Evolutionary conservation across 2,888 invertebrate species (phyloP).

Genomic region (Hermaeophaga mercurialis): DNA sequence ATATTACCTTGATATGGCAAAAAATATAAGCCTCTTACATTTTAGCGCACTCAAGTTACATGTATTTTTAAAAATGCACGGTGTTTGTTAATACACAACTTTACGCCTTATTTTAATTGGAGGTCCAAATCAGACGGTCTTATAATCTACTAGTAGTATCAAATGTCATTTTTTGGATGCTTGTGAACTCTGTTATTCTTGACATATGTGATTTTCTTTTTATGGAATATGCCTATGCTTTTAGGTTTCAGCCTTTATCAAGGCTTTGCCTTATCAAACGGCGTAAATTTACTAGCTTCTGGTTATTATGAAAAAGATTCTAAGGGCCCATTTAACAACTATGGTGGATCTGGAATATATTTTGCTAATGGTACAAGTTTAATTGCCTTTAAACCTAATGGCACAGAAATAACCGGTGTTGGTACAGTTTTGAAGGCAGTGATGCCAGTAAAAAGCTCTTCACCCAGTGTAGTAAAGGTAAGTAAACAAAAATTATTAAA

Average conservation of each 20-base stretch:
- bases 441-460: constrained; percentile 1
- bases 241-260: constrained; percentile 25
- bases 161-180: too few relatives aligned
- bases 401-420: neutral
- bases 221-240: too few relatives aligned
- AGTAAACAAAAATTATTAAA: constrained; percentile 2
- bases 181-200: too few relatives aligned
- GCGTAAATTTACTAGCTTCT: constrained; percentile 29
- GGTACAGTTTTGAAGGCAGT: constrained; percentile 4
- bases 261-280: constrained; percentile 28
- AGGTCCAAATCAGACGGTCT: too few relatives aligned
- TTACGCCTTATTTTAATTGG: too few relatives aligned
- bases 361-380: constrained; percentile 23
- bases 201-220: neutral
- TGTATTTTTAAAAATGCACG: too few relatives aligned
- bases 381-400: constrained; percentile 9
- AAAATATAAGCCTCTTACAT: too few relatives aligned
- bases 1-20: too few relatives aligned
- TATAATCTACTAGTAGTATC: too few relatives aligned
- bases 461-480: neutral
- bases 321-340: neutral
- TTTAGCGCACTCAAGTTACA: too few relatives aligned
- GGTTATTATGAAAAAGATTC: constrained; percentile 10
- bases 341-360: constrained; percentile 28
- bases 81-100: too few relatives aligned